These are phyloP conservation scores for Drosophila sproati DNA, from an alignment of 1,140 invertebrate species.

Conservation along the genomic window DNA sequence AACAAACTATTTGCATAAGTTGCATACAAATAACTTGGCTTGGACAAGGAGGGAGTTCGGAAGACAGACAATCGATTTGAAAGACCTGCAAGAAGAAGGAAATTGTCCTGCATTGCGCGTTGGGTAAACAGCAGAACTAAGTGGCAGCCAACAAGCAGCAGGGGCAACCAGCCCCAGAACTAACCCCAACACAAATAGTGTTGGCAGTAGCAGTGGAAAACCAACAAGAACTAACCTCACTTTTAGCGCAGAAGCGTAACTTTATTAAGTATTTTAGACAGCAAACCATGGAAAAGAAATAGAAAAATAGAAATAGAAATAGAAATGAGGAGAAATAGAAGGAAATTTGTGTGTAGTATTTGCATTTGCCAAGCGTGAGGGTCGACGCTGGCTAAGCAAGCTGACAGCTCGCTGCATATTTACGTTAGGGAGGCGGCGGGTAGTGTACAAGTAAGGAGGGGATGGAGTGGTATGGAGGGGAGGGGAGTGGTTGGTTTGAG, in stretches of 20 bases:
- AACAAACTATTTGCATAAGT: conserved; percentile 79
- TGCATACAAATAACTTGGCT: background rate
- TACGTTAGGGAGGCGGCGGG: background rate
- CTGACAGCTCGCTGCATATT: conserved; percentile 6
- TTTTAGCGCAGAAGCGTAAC: conserved; percentile 2
- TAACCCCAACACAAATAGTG: background rate
- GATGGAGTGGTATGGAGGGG: background rate
- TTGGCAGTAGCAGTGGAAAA: background rate
- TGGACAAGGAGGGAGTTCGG: background rate
- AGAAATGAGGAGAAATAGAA: background rate
- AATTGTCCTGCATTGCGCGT: conserved; percentile 35
- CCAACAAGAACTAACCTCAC: conserved; percentile 5
- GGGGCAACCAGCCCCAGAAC: background rate
- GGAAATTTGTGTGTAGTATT: conserved; percentile 60
- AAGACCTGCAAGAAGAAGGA: conserved; percentile 26
- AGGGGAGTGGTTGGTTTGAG: conserved; percentile 5
- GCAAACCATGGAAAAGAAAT: background rate
- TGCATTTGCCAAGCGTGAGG: conserved; percentile 68
- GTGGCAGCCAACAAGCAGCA: conserved; percentile 16
- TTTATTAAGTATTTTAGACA: conserved; percentile 1
- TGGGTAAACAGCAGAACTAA: conserved; percentile 28
- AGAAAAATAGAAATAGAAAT: background rate
- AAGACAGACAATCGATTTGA: conserved; percentile 60
- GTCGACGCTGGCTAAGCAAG: conserved; percentile 29
- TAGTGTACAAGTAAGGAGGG: too few relatives aligned